Percentiles rank a stretch among this genome's conserved stretches.
Evolutionary conservation across 2,113 vertebrate species (phyloP).

Genomic region (Actinemys pallida): DNA sequence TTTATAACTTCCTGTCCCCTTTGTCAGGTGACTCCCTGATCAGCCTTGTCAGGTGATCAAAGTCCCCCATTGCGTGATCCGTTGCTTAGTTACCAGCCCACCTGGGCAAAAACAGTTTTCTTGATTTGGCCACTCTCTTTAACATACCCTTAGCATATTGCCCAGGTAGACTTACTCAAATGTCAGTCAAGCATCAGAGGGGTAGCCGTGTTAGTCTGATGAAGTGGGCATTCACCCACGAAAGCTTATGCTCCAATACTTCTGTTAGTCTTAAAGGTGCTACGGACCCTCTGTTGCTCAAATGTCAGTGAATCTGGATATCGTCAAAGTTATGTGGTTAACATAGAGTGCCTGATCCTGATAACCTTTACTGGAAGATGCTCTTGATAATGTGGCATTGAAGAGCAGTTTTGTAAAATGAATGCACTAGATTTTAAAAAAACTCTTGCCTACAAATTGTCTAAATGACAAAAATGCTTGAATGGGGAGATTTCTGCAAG

Average conservation of each 20-base stretch:
- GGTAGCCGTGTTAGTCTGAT: too few species aligned
- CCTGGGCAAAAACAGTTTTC: conserved; percentile 5
- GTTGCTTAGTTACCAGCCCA: neutral
- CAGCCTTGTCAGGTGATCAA: conserved; percentile 23
- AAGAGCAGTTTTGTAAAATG: neutral
- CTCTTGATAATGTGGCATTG: neutral
- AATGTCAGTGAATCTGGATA: neutral
- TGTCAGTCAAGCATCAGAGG: too few species aligned
- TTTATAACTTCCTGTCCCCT: neutral
- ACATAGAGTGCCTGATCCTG: neutral
- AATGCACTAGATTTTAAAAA: neutral
- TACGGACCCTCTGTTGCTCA: neutral
- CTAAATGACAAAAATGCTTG: neutral
- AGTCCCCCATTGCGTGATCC: neutral
- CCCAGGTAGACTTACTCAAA: neutral
- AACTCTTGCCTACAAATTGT: neutral
- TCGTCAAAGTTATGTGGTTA: neutral
- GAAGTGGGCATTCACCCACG: too few species aligned
- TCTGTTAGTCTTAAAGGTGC: too few species aligned
- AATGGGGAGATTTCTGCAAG: neutral
- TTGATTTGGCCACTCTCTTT: neutral
- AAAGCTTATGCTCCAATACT: too few species aligned
- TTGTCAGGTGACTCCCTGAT: conserved; percentile 14
- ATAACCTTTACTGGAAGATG: neutral
- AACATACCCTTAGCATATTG: neutral